Base-by-base conservation (phyloP, 2,888 invertebrate species). In the Parnassius smintheus region DNA sequence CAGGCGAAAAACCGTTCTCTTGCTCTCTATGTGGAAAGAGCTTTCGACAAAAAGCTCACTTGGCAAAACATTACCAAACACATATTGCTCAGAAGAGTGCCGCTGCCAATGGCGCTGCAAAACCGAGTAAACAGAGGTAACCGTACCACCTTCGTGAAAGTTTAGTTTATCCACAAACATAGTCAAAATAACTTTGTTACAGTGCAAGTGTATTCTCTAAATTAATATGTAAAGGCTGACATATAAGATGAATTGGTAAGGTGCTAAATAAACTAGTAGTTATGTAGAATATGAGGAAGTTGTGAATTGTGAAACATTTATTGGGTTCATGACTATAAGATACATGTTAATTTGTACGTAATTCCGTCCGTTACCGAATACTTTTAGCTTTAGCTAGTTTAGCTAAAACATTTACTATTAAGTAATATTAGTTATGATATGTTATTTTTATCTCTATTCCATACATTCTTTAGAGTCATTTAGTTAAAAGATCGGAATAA, bases 1-100 rank as follows among this genome's bases (percentile, higher is more conserved):
- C 99, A 0, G 99, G 98, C 0, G 99, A 99, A 86, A 99, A 99
- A 80, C 99, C 99, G 0, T 99, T 99, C 86, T 94, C 96, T 46
- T 99, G 99, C 84, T 96, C 96, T 18, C 93, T 98, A 63, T 99
- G 99, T 83, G 97, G 97, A 68, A 98, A 97, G 85, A 96, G 96
- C 78, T 98, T 98, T 89, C 93, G 97, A 56, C 97, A 98, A 84
- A 98, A 98, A 80, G 97, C 97, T 0, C 97, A 98, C 77, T 92
- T 98, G 73, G 97, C 97, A 65, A 98, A 98, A 83, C 97, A 98
- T 88, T 97, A 97, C 81, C 97, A 97, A 92, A 98, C 97, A 66
- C 98, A 98, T 85, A 95, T 97, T 79, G 96, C 96, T 56, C 97
- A 97, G 85, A 96, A 96, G 84, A 95, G 93, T 75, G 94, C 94